Evolutionary conservation across 2,888 invertebrate species (phyloP).

Genomic region (Dexiosoma caninum): DNA sequence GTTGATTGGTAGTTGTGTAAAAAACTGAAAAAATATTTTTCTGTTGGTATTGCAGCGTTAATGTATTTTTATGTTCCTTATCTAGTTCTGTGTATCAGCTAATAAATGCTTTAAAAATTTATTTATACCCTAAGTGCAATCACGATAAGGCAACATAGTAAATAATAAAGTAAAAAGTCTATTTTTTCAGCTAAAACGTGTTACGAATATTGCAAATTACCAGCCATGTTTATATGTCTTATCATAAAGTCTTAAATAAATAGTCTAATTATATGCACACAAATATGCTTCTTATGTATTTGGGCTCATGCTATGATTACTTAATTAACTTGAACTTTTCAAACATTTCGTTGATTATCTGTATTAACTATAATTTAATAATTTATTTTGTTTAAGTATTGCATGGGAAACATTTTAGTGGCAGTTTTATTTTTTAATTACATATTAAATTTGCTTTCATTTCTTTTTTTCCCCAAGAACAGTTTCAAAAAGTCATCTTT

Average conservation of each 20-base stretch:
- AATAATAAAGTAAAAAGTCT: not conserved
- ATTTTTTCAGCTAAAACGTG: not conserved
- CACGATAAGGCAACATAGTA: constrained; percentile 46
- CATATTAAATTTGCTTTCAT: constrained; percentile 2
- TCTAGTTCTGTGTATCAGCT: constrained; percentile 62
- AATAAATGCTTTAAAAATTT: constrained; percentile 55
- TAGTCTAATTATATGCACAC: constrained; percentile 5
- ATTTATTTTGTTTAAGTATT: not conserved
- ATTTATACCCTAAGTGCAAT: constrained; percentile 54
- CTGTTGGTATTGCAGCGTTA: not conserved
- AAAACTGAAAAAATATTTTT: too few relatives aligned
- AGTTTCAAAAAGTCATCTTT: not conserved
- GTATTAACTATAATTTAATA: not conserved
- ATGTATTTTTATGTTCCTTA: constrained; percentile 39
- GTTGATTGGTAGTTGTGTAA: not conserved
- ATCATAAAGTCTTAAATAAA: not conserved
- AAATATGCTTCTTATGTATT: not conserved
- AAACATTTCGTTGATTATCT: not conserved
- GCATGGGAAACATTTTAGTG: not conserved
- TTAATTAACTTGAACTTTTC: constrained; percentile 53
- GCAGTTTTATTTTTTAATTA: not conserved
- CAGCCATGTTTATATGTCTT: not conserved
- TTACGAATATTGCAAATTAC: not conserved
- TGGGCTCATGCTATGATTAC: constrained; percentile 26
- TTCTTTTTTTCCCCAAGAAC: not conserved